Conservation (phyloP, 2,888 invertebrate species). For the Seira sanloemensis region DNA sequence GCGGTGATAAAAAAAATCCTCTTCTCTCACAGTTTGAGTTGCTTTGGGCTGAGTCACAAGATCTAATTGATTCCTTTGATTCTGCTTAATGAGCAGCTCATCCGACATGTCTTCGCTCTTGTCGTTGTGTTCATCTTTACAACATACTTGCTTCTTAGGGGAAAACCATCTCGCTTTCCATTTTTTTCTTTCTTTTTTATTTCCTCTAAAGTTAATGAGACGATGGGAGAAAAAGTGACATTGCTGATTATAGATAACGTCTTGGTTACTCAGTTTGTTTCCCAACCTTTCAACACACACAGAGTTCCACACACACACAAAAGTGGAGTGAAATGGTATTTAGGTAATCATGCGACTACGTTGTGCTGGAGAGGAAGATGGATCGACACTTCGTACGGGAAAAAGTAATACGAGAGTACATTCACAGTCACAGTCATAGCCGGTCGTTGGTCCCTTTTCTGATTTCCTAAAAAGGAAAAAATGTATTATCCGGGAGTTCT, state of each 20-base stretch:
- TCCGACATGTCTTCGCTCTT: slow-evolving; percentile 57
- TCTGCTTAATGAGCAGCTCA: slow-evolving; percentile 65
- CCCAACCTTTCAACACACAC: neutral
- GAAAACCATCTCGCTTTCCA: neutral
- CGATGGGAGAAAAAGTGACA: slow-evolving; percentile 60
- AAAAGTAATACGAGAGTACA: neutral
- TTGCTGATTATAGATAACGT: slow-evolving; percentile 60
- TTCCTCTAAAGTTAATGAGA: slow-evolving; percentile 61
- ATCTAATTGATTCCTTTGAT: slow-evolving; percentile 65
- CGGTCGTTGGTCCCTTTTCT: neutral
- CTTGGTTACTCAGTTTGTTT: slow-evolving; percentile 39
- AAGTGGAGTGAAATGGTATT: too few species aligned
- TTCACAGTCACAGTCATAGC: too few species aligned
- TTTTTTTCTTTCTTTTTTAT: slow-evolving; percentile 24
- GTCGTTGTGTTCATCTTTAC: slow-evolving; percentile 50
- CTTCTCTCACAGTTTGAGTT: neutral
- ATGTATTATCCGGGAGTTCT: neutral
- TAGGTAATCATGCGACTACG: too few species aligned
- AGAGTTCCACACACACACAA: too few species aligned
- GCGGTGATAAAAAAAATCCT: too few species aligned
- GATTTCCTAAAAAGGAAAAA: neutral
- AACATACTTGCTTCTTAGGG: slow-evolving; percentile 10
- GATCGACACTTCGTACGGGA: neutral
- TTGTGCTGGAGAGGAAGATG: neutral
- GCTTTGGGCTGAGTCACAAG: slow-evolving; percentile 19